Evolutionary conservation across 2,797 vertebrate genomes (phyloP), one percentile per base, ranked within the genome.

Genomic region (Adrianichthys oophorus): DNA sequence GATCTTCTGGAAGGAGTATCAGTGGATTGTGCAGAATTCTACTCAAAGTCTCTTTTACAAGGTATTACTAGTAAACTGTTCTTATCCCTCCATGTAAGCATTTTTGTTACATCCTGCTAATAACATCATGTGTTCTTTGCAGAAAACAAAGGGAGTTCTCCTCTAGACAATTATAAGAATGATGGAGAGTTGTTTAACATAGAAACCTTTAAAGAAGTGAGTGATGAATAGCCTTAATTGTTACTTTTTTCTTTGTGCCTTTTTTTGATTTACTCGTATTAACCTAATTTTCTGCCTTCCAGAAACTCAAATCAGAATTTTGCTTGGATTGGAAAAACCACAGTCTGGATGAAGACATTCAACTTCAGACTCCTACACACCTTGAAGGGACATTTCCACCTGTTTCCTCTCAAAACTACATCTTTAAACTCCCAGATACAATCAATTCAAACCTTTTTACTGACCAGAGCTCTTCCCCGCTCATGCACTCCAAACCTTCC

Each of bases 391-490:
- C 74, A 0, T 72, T 92, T 18, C 90, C 87, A 2, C 88, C 89
- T 0, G 90, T 93, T 74, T 90, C 90, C 0, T 94, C 91, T 41
- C 91, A 91, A 80, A 92, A 93, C 76, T 92, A 90, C 66, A 94
- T 92, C 0, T 95, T 93, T 15, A 92, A 91, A 52, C 90, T 92
- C 32, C 77, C 89, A 40, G 85, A 89, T 17, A 50, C 89, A 24
- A 70, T 77, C 23, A 88, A 88, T 56, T 70, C 90, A 52, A 85
- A 86, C 65, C 61, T 70, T 56, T 87, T 83, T 0, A 70, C 71
- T 48, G 91, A 79, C 0, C 37, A 57, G 48, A 86, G 79, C 50
- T 91, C 92, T 43, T 89, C 89, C 69, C 87, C 91, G 0, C 77
- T 77, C 26, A 79, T 87, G 0, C 88, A 91, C 75, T 92, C 82